Evolutionary conservation across 2,888 invertebrate species (phyloP).

Genomic region (Dynastes hyllus): DNA sequence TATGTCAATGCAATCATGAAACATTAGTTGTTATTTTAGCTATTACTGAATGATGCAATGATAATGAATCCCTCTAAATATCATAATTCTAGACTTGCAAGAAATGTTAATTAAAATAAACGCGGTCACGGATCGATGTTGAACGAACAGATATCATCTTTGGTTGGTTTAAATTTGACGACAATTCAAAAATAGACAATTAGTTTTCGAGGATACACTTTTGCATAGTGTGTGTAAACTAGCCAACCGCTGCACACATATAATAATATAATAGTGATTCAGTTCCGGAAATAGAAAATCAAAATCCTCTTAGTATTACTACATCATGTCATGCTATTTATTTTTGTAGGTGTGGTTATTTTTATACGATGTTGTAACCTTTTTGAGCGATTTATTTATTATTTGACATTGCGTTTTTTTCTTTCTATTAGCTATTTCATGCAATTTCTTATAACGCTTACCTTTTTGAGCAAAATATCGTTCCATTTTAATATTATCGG

Average conservation of each 20-base stretch:
- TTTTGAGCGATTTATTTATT: conserved; percentile 23
- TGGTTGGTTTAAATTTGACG: conserved; percentile 14
- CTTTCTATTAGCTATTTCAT: neutral
- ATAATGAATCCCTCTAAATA: too few relatives aligned
- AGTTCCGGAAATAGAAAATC: conserved; percentile 52
- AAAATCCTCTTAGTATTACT: conserved; percentile 37
- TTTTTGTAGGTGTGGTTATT: conserved; percentile 43
- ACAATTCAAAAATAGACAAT: conserved; percentile 42
- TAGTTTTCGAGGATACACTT: conserved; percentile 25
- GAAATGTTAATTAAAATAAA: too few relatives aligned
- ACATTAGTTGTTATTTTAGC: too few relatives aligned
- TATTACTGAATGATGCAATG: too few relatives aligned
- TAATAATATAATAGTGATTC: conserved; percentile 44
- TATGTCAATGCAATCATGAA: too few relatives aligned
- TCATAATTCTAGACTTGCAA: too few relatives aligned
- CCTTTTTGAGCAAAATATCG: conserved; percentile 51
- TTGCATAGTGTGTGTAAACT: conserved; percentile 11
- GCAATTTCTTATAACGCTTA: conserved; percentile 18
- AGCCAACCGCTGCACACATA: conserved; percentile 15
- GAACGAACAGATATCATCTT: neutral
- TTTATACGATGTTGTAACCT: conserved; percentile 33
- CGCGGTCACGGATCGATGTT: neutral
- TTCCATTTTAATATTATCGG: conserved; percentile 43
- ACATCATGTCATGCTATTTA: conserved; percentile 38
- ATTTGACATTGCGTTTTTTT: conserved; percentile 23